Base-by-base conservation (phyloP, 2,888 invertebrate genomes). In the Pollenia amentaria region DNA sequence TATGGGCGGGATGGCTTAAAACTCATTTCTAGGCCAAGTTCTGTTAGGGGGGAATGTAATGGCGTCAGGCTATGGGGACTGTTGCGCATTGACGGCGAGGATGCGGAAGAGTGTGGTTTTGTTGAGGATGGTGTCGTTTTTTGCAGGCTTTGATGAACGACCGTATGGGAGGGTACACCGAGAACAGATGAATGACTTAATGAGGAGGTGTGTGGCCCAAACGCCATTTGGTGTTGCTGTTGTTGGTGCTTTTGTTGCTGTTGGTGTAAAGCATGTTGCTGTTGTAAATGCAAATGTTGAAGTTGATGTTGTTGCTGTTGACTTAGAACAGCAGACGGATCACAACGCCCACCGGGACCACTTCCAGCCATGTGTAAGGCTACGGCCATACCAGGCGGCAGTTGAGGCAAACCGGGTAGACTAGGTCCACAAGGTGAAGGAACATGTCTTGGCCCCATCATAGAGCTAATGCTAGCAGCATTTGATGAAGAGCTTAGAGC, bases 11-110 rank as follows among this genome's bases (percentile, higher is more conserved):
- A 90, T 93, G 95, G 88, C 89, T 96, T 96, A 92, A 95, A 96
- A 40, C 95, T 94, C 95, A 95, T 95, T 87, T 96, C 96, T 89
- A 97, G 94, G 1, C 92, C 90, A 88, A 96, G 94, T 14, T 96
- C 95, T 14, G 91, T 90, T 3, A 92, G 94, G 77, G 96, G 95
- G 51, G 95, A 95, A 93, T 95, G 94, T 73, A 96, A 92, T 29
- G 96, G 95, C 21, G 95, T 95, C 94, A 95, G 92, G 94, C 94
- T 88, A 90, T 94, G 87, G 3, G 91, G 91, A 94, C 95, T 91
- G 94, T 94, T 79, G 94, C 94, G 89, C 12, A 91, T 89, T 65
- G 91, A 89, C 87, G 89, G 94, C 53, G 93, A 94, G n/a, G 94
- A 93, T 21, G 94, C 94, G 88, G 93, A 93, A 57, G 80, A 80